Conservation (phyloP, 2,797 vertebrate genomes). For the Argyrosomus regius region DNA sequence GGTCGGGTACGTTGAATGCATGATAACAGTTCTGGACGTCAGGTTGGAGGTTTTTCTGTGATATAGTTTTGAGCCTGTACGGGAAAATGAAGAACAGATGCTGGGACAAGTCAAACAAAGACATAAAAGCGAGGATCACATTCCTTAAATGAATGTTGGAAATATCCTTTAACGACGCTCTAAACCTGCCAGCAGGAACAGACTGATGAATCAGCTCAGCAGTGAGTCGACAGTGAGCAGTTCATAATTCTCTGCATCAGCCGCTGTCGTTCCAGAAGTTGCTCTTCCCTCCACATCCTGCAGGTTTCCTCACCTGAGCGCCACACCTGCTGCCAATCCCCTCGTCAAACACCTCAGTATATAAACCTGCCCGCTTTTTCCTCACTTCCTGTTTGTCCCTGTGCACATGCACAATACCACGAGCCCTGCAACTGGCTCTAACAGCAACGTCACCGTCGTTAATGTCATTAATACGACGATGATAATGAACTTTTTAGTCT, state of each 20-base stretch:
- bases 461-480: too few species aligned
- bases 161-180: neutral
- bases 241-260: constrained; percentile 5
- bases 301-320: neutral
- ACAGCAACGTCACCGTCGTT: too few species aligned
- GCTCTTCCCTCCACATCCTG: too few species aligned
- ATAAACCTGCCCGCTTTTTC: neutral
- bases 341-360: neutral
- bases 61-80: neutral
- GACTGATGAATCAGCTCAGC: neutral
- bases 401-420: too few species aligned
- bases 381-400: neutral
- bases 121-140: neutral
- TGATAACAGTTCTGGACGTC: neutral
- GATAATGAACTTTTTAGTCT: neutral
- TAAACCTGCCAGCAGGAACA: neutral
- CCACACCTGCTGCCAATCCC: neutral
- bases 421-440: too few species aligned
- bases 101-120: neutral
- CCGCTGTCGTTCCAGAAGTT: neutral
- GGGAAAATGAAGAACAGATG: constrained; percentile 3
- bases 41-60: neutral
- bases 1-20: neutral
- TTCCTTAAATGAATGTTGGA: constrained; percentile 14
- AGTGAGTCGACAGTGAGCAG: neutral